Percentiles rank a stretch among this genome's conserved stretches.
These are phyloP conservation scores for Lepidurus couesii DNA, from an alignment of 1,140 invertebrate species.

Conservation along the genomic window DNA sequence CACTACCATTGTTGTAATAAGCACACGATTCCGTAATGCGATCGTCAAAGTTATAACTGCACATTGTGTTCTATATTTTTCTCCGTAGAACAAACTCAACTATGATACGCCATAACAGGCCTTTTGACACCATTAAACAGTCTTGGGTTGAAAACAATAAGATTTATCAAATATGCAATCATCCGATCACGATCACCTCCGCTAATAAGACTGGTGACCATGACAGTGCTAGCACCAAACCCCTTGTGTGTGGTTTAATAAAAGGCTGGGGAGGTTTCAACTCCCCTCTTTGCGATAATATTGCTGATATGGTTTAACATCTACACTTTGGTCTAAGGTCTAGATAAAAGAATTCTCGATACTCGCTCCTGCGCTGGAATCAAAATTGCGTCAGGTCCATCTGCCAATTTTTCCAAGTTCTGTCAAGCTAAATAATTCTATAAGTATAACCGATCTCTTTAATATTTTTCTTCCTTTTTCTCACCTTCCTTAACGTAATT, in stretches of 20 bases:
- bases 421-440: too few species aligned
- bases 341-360: background rate
- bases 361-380: background rate
- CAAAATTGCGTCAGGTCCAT: background rate
- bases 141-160: background rate
- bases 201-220: background rate
- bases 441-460: too few species aligned
- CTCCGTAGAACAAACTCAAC: background rate
- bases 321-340: background rate
- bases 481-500: too few species aligned
- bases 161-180: background rate
- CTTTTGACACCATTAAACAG: background rate
- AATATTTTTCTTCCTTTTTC: too few species aligned
- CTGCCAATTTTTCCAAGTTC: too few species aligned
- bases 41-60: conserved; percentile 17
- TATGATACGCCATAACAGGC: background rate
- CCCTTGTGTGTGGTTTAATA: conserved; percentile 10
- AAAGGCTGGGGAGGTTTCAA: background rate
- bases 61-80: background rate
- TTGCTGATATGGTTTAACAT: conserved; percentile 3
- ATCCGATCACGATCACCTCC: background rate
- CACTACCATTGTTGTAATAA: background rate
- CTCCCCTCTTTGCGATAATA: background rate
- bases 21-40: conserved; percentile 10
- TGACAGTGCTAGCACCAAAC: background rate